Evolutionary conservation across 1,140 invertebrate species (phyloP), one percentile per base, ranked within the genome.

Genomic region (Zophobas atratus): DNA sequence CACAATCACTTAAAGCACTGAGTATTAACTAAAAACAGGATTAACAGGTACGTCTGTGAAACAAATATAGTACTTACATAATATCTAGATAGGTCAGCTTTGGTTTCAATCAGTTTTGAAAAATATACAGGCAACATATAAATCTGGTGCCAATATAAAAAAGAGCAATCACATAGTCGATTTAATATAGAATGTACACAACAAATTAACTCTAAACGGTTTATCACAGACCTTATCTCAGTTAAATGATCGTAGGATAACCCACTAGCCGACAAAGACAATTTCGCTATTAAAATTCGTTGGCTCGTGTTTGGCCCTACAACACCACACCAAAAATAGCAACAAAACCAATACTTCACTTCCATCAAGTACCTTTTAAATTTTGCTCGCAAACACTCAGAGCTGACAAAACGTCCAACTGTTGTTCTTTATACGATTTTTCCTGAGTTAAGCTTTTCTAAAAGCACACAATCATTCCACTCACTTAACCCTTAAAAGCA

Each of bases 61-160:
- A 77, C 35, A 75, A 70, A 72, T 70, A 48, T 48, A 46, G 35
- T 75, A 76, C 88, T 87, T 88, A 91, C 90, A 84, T 89, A 88
- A 80, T 90, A 84, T 84, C 91, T 90, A 53, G 91, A 87, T 57
- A 90, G 86, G 87, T 94, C 90, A 48, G 89, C 86, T 77, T 92
- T 89, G 79, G 88, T 89, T 70, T 91, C 90, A 83, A 92, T 92
- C 49, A 94, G 85, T 82, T 93, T 90, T 79, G 92, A 88, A 83
- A 96, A 91, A 87, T 96, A 97, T 38, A 94, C 90, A 2, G 93
- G 91, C 48, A 95, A 87, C 60, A 96, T 74, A 53, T 82, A 89
- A 77, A 93, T 91, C 83, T 92, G 90, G 88, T 96, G 94, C 92
- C 94, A 96, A 84, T 94, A 94, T n/a, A 96, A 84, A 87, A 94